These are phyloP conservation scores for Cynaeus angustus DNA, from an alignment of 2,888 invertebrate species.

Conservation along the genomic window DNA sequence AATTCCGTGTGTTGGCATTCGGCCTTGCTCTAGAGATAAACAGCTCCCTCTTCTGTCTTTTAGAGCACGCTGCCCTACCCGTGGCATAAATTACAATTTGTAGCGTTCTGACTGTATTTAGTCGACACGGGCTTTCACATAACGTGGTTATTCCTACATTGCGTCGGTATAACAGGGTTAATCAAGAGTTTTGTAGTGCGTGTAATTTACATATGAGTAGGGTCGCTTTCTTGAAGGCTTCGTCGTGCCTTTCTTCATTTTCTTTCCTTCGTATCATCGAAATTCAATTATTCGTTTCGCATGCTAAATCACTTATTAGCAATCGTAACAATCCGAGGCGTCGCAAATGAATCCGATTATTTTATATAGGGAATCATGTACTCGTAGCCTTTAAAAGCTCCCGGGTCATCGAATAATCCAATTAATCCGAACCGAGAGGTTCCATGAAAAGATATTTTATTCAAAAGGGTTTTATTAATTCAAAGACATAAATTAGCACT, in stretches of 20 bases:
- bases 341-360: constrained; percentile 36
- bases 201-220: constrained; percentile 27
- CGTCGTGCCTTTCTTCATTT: background rate
- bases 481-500: constrained; percentile 38
- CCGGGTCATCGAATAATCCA: constrained; percentile 40
- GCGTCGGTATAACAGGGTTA: constrained; percentile 32
- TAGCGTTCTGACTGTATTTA: constrained; percentile 25
- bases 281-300: constrained; percentile 24
- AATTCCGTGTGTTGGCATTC: too few relatives aligned
- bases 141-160: constrained; percentile 36
- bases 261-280: background rate
- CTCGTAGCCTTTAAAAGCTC: constrained; percentile 22
- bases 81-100: constrained; percentile 26
- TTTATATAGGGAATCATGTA: constrained; percentile 24
- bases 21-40: too few relatives aligned
- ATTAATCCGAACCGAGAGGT: constrained; percentile 40
- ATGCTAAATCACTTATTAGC: constrained; percentile 17
- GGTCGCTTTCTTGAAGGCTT: background rate
- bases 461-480: constrained; percentile 41
- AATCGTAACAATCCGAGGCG: constrained; percentile 25
- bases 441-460: constrained; percentile 23
- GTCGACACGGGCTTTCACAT: constrained; percentile 17
- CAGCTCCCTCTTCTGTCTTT: background rate
- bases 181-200: constrained; percentile 24
- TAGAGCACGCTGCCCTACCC: background rate